These are phyloP conservation scores for Lampropteryx suffumata DNA, from an alignment of 2,888 invertebrate genomes.

Conservation along the genomic window DNA sequence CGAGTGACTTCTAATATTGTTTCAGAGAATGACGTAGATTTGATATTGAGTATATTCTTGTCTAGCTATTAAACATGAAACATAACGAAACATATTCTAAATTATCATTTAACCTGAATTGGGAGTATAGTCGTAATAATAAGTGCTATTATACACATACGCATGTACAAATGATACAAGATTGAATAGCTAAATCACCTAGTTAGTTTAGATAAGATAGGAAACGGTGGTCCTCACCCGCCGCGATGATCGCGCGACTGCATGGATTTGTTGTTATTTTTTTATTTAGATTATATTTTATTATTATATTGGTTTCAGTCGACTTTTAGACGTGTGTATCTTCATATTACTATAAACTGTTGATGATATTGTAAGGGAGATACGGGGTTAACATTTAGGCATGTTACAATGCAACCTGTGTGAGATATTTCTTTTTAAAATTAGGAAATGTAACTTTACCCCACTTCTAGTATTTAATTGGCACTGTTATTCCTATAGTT, in stretches of 20 bases:
- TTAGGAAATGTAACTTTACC: slow-evolving; percentile 46
- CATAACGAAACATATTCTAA: slow-evolving; percentile 57
- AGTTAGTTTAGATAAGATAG: slow-evolving; percentile 64
- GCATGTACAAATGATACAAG: slow-evolving; percentile 75
- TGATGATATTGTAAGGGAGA: slow-evolving; percentile 52
- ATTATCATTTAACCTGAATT: slow-evolving; percentile 64
- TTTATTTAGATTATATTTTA: slow-evolving; percentile 74
- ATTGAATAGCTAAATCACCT: slow-evolving; percentile 71
- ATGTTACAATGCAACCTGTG: slow-evolving; percentile 35
- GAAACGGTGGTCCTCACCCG: slow-evolving; percentile 46
- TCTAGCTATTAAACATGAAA: slow-evolving; percentile 15
- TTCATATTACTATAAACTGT: slow-evolving; percentile 57
- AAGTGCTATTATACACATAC: slow-evolving; percentile 70
- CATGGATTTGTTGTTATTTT: slow-evolving; percentile 66
- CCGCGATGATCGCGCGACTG: slow-evolving; percentile 50
- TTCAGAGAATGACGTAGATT: slow-evolving; percentile 7
- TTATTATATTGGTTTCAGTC: slow-evolving; percentile 68
- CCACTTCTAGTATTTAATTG: slow-evolving; percentile 67
- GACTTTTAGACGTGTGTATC: slow-evolving; percentile 64
- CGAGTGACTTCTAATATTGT: not conserved
- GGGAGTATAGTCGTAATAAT: slow-evolving; percentile 57
- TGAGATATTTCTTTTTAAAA: slow-evolving; percentile 38
- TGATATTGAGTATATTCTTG: slow-evolving; percentile 22
- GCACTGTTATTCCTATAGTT: slow-evolving; percentile 78
- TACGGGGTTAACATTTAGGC: slow-evolving; percentile 38